These are phyloP conservation scores for Brevimyrus niger DNA, from an alignment of 2,113 vertebrate genomes.

Conservation along the genomic window DNA sequence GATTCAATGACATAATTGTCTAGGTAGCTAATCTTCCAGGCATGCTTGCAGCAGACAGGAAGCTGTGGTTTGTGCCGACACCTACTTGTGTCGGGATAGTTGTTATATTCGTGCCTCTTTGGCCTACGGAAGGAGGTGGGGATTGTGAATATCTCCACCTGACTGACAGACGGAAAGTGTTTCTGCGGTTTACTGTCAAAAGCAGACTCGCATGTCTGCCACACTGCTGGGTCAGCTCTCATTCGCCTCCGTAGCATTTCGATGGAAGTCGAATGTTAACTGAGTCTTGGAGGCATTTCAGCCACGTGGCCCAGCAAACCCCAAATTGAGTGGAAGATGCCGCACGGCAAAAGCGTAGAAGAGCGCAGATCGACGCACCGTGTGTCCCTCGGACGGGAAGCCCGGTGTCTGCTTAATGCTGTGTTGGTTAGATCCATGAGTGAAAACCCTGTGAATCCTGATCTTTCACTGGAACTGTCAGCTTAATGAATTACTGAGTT, in stretches of 20 bases:
- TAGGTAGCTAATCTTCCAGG: background rate
- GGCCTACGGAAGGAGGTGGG: conserved; percentile 35
- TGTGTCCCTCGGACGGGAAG: background rate
- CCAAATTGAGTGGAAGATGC: background rate
- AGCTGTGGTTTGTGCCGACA: background rate
- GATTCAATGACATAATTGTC: background rate
- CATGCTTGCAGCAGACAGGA: background rate
- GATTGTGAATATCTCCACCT: conserved; percentile 34
- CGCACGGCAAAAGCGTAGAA: background rate
- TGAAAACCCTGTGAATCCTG: background rate
- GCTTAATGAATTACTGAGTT: background rate
- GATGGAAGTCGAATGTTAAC: background rate
- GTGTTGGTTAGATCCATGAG: background rate
- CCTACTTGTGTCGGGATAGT: background rate
- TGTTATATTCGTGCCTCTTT: conserved; percentile 17
- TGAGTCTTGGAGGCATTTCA: background rate
- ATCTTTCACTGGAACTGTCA: background rate
- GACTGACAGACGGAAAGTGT: background rate
- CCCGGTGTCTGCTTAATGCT: background rate
- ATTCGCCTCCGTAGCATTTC: conserved; percentile 23
- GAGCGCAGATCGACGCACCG: background rate
- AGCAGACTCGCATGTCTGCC: conserved; percentile 44
- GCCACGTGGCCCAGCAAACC: background rate
- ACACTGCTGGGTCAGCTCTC: conserved; percentile 43
- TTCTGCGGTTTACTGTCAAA: conserved; percentile 44